A percentile compares a stretch with the other conserved stretches of the same genome.
Evolutionary conservation across 2,113 vertebrate species (phyloP).

Genomic region (Cariama cristata): DNA sequence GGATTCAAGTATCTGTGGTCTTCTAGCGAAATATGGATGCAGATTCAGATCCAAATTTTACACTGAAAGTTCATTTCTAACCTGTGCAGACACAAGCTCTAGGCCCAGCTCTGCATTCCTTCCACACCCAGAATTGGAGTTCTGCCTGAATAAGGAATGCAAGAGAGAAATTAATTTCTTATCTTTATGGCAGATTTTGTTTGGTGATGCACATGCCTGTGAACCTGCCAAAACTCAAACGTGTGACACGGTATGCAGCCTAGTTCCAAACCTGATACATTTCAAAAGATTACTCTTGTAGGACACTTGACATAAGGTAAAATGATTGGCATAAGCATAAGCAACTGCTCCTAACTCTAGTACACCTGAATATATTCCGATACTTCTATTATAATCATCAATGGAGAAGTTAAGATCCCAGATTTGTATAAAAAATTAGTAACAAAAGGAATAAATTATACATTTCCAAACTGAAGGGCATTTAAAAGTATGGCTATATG

Average conservation of each 20-base stretch:
- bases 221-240: neutral
- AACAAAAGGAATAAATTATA: neutral
- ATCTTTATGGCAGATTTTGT: conserved; percentile 24
- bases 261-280: neutral
- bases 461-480: neutral
- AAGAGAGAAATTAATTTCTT: neutral
- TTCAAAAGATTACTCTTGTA: neutral
- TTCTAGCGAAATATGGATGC: neutral
- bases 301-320: neutral
- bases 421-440: neutral
- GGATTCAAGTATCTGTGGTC: neutral
- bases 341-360: neutral
- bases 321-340: neutral
- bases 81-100: neutral
- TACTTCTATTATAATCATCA: neutral
- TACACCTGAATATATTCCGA: neutral
- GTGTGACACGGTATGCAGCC: neutral
- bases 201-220: neutral
- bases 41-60: neutral
- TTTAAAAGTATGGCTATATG: neutral
- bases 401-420: neutral
- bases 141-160: conserved; percentile 24
- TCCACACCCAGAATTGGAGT: conserved; percentile 19
- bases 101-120: conserved; percentile 30
- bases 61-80: neutral